A percentile compares a stretch with the other conserved stretches of the same genome.
phyloP scores from a whole-genome alignment of 30 jellyfish, hydroid and myxozoan species.

The Aurelia aurita complex sp. Pacific region DNA sequence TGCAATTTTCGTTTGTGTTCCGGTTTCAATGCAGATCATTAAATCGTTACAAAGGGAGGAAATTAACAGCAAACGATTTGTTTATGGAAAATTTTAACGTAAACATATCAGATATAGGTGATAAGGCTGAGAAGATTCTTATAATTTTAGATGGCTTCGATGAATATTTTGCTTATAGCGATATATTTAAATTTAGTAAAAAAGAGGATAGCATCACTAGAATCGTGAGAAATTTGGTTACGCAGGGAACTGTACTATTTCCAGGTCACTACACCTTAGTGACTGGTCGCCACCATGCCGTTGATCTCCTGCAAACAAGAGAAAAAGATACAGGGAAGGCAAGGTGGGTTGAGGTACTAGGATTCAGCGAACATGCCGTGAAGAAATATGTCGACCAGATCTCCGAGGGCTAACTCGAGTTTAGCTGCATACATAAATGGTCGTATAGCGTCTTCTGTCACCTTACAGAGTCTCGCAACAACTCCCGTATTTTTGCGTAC shows the following conservation, averaged over 20 bases:
- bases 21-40: constrained; percentile 1
- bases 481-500: constrained; percentile 1
- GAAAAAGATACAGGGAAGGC: neutral
- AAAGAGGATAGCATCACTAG: neutral
- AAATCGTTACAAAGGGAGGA: constrained; percentile 3
- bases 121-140: neutral
- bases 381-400: neutral
- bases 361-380: constrained; percentile 1
- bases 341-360: constrained; percentile 2
- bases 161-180: neutral
- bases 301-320: neutral
- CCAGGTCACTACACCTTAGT: neutral
- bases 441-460: neutral
- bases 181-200: neutral
- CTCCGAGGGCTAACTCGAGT: neutral
- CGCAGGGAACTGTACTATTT: neutral
- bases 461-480: neutral
- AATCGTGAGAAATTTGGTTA: neutral
- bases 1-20: neutral
- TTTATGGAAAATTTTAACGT: neutral
- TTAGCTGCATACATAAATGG: neutral
- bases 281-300: constrained; percentile 9
- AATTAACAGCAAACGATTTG: neutral
- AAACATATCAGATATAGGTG: neutral
- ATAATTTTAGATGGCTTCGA: neutral